A percentile compares a stretch with the other conserved stretches of the same genome.
Evolutionary conservation across 2,797 vertebrate genomes (phyloP).

Genomic region (Tapera naevia): DNA sequence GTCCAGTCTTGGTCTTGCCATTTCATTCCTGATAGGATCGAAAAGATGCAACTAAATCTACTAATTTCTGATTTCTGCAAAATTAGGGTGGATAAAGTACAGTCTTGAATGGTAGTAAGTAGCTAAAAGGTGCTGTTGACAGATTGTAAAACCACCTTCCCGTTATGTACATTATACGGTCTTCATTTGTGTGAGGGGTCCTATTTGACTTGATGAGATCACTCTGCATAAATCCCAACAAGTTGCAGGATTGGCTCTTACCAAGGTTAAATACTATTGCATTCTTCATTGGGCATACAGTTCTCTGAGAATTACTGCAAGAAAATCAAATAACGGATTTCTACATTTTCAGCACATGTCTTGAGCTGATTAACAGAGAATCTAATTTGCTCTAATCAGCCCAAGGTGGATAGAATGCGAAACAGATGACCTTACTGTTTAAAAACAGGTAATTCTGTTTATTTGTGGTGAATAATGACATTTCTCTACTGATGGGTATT

Average conservation of each 20-base stretch:
- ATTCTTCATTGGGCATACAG: not conserved
- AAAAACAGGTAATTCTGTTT: slow-evolving; percentile 57
- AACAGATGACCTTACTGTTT: slow-evolving; percentile 53
- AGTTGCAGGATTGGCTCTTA: not conserved
- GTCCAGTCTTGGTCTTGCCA: slow-evolving; percentile 26
- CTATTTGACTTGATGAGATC: not conserved
- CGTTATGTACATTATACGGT: not conserved
- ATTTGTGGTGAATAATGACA: slow-evolving; percentile 46
- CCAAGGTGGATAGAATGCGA: slow-evolving; percentile 59
- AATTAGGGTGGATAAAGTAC: not conserved
- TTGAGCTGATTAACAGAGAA: slow-evolving; percentile 55
- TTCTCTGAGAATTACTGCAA: slow-evolving; percentile 8
- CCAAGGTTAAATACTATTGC: not conserved
- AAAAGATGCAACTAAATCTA: slow-evolving; percentile 17
- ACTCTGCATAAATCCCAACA: not conserved
- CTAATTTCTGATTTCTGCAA: not conserved
- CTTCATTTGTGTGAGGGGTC: not conserved
- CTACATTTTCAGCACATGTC: slow-evolving; percentile 26
- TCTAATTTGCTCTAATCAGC: slow-evolving; percentile 64
- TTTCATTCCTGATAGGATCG: not conserved
- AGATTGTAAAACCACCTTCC: not conserved
- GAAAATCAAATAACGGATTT: slow-evolving; percentile 31
- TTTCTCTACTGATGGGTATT: slow-evolving; percentile 45
- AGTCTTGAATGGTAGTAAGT: not conserved
- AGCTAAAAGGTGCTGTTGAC: not conserved